Conservation (phyloP, 1,140 invertebrate genomes). For the Phymorhynchus buccinoides region DNA sequence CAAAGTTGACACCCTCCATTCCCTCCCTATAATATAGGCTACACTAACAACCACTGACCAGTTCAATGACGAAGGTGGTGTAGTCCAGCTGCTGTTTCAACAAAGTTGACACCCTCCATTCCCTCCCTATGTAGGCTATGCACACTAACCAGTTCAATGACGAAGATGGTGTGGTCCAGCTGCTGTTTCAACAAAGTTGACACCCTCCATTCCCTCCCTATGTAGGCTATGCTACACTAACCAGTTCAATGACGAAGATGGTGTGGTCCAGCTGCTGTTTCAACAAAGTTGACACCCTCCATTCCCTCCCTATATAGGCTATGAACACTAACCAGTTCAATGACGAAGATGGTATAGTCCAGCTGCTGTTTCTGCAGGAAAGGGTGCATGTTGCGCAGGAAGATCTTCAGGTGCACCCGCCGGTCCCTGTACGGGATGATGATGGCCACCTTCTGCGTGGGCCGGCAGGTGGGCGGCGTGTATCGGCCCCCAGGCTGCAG, state of each 20-base stretch:
- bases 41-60: no score
- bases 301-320: neutral
- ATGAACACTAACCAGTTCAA: constrained; percentile 58
- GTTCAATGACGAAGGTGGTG: no score
- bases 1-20: no score
- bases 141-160: constrained; percentile 56
- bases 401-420: constrained; percentile 62
- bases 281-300: no score
- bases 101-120: no score
- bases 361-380: constrained; percentile 62
- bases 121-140: no score
- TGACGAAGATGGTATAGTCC: constrained; percentile 63
- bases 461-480: constrained; percentile 51
- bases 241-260: constrained; percentile 65
- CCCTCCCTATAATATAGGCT: no score
- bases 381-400: constrained; percentile 63
- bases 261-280: constrained; percentile 63
- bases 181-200: no score
- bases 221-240: no score
- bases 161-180: no score
- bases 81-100: no score
- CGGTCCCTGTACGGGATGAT: constrained; percentile 65
- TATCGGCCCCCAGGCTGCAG: constrained; percentile 53
- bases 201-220: no score
- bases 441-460: constrained; percentile 59